Conservation (phyloP, 1,140 invertebrate species). For the Trichoplusia ni region DNA sequence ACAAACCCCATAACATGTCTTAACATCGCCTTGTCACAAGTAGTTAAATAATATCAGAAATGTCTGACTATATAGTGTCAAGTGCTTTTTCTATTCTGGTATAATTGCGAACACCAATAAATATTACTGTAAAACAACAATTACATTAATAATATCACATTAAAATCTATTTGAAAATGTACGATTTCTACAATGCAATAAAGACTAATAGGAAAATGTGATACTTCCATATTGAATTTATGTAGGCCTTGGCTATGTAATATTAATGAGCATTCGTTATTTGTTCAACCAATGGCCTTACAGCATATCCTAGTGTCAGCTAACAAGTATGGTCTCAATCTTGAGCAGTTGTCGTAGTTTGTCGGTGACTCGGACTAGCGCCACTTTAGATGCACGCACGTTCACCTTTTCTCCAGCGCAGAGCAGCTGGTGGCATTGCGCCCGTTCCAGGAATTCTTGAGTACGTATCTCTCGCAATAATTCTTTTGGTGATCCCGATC, state of each 20-base stretch:
- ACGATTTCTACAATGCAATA: background rate
- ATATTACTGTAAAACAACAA: background rate
- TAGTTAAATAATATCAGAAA: too few species aligned
- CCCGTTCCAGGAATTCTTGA: conserved; percentile 89
- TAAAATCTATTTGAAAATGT: background rate
- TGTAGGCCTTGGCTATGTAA: background rate
- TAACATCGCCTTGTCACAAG: too few species aligned
- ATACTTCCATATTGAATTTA: background rate
- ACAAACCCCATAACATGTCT: too few species aligned
- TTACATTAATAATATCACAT: background rate
- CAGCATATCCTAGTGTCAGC: conserved; percentile 64
- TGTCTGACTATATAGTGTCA: too few species aligned
- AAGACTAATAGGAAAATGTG: background rate
- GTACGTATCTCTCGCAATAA: conserved; percentile 88
- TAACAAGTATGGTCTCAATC: conserved; percentile 85
- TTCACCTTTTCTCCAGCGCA: conserved; percentile 90
- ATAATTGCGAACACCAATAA: too few species aligned
- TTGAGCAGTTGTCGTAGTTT: conserved; percentile 87
- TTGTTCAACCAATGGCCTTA: background rate
- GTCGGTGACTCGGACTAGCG: conserved; percentile 91
- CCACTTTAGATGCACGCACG: conserved; percentile 89
- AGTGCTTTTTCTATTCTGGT: too few species aligned
- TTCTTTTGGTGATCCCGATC: conserved; percentile 81
- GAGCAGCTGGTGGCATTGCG: conserved; percentile 89
- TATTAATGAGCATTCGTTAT: background rate